Evolutionary conservation across 64 coral and sea anemone species (phyloP), one percentile per base, ranked within the genome.

Genomic region (Actinia equina): DNA sequence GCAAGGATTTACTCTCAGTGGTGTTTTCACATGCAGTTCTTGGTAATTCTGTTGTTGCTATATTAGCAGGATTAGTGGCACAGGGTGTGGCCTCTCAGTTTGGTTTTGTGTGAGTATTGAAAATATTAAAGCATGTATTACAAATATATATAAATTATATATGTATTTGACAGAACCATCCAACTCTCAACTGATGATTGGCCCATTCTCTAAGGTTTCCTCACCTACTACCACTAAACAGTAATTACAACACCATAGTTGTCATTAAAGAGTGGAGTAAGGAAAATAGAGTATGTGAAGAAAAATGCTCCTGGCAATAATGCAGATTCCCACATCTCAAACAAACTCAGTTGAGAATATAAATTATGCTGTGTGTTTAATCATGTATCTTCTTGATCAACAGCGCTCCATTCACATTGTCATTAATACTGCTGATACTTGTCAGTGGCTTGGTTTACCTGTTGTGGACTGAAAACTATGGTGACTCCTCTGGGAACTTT

Each of bases 391-490:
- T 20, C 52, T 20, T n/a, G 30, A 49, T 49, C 7, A 8, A 6
- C 49, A 98, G 96, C 70, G 96, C 96, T 52, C 96, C 96, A 46
- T 98, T 98, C 43, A 94, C 83, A 57, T 49, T 98, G n/a, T 94
- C 96, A 0, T 37, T 98, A 43, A 55, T 92, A 51, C 49, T 94
- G 4, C 46, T 98, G 70, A 56, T 90, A 44, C 7, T 89, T 12
- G 88, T 88, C 62, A 89, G 90, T 90, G 87, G 85, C 20, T 61
- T 88, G 16, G 91, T 98, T 69, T 95, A 83, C 46, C 86, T 82
- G 26, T 88, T 60, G 16, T 98, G 96, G 96, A 95, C 90, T 81
- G 96, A 98, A 87, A 98, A 98, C 43, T 98, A 95, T 90, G 96
- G 96, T 41, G 86, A 95, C 87, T 78, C 86, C 11, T 58, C 71